Base-by-base conservation (phyloP, 2,113 vertebrate genomes). In the Perca schrenkii region DNA sequence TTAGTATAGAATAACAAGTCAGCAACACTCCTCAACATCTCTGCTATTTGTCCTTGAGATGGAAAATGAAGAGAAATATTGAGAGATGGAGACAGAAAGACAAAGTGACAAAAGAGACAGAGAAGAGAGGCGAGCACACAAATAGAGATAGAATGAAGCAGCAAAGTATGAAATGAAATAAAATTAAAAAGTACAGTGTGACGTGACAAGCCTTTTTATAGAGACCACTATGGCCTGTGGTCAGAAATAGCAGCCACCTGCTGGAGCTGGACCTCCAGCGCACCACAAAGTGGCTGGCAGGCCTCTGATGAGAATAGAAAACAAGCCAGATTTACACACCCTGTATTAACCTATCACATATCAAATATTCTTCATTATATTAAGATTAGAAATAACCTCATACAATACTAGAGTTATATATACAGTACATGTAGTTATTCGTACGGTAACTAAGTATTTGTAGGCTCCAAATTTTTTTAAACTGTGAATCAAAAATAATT, bases 191-290 rank as follows among this genome's bases (percentile, higher is more conserved):
- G 15, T 46, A 68, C 40, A 50, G 12, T 34, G 65, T 80, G n/a
- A 79, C 5, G 2, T 22, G 22, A 12, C 49, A 73, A 40, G 49
- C 22, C 76, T 90, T 88, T 86, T 90, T 79, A 86, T 86, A 87
- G 89, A 74, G 46, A 70, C 50, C 21, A 49, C 57, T 64, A 40
- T 36, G 79, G 46, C 63, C 73, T 75, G 36, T 74, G 57, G 60
- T 74, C 64, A 16, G 49, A 88, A 91, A 91, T 89, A 87, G 85
- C 65, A 80, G 64, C 80, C 93, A 93, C 86, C 91, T 93, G 93
- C 92, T 92, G 43, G 53, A 54, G 53, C 31, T 21, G 40, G 15
- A 54, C 6, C 72, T 79, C 21, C 58, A 52, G 61, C 49, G 64
- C 46, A 74, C 22, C 21, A 47, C 25, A 57, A 16, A 85, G 54